Evolutionary conservation across 2,888 invertebrate genomes (phyloP).

Genomic region (Chaetogeoica ovagalla): DNA sequence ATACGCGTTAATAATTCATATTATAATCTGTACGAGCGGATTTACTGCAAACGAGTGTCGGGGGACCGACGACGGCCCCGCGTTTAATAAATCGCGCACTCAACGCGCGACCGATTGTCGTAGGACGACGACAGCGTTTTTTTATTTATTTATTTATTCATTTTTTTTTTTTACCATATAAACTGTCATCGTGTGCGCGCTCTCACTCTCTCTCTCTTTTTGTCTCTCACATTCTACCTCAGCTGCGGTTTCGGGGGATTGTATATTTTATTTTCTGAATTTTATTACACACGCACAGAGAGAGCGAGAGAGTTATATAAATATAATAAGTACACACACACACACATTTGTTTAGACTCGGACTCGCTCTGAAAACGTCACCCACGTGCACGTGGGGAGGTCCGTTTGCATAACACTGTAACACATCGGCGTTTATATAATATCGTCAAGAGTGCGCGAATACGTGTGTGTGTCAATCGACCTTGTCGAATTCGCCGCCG

Average conservation of each 20-base stretch:
- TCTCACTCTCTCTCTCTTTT: too few species aligned
- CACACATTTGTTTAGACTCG: too few species aligned
- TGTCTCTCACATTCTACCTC: too few species aligned
- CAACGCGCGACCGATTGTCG: constrained; percentile 34
- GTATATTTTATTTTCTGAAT: neutral
- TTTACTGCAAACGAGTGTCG: too few species aligned
- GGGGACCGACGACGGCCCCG: too few species aligned
- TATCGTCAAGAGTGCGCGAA: too few species aligned
- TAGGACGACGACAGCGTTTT: constrained; percentile 31
- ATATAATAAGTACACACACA: neutral
- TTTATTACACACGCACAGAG: neutral
- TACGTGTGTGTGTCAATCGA: neutral
- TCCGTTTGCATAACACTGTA: too few species aligned
- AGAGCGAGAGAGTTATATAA: neutral
- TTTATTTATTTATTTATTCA: too few species aligned
- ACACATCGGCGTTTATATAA: too few species aligned
- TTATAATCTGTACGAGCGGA: too few species aligned
- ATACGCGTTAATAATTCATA: too few species aligned
- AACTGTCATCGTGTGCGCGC: neutral
- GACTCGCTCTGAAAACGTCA: constrained; percentile 11
- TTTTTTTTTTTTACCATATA: neutral
- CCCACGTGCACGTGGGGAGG: constrained; percentile 12
- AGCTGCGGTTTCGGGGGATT: constrained; percentile 6
- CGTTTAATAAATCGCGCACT: neutral
- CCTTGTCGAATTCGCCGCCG: neutral